Base-by-base conservation (phyloP, 1,140 invertebrate species). In the Colletes latitarsis region DNA sequence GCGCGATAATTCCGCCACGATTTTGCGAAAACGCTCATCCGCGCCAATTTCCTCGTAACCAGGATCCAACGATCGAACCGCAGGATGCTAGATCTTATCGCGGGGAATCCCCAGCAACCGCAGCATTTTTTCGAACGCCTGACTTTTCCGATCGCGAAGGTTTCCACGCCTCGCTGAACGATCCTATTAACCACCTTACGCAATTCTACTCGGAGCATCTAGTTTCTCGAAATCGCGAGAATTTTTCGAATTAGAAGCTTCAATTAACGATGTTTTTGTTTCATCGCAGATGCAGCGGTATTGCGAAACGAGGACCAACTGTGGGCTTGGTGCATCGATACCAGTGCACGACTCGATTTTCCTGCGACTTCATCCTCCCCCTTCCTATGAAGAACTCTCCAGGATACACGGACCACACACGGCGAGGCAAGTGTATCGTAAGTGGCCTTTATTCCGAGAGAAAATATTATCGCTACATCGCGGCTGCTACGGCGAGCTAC, bases 391-490 rank as follows among this genome's bases (percentile, higher is more conserved):
- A 63, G 39, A 49, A 30, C 43, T 63, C 21, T 19, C 12, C 52
- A 30, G 46, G 57, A 62, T 30, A 19, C 30, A 30, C 52, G 69
- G 79, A 81, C 86, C 82, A 85, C 86, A 88, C 86, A 82, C 81
- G 80, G 57, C 69, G 69, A 60, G 60, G 73, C 84, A 83, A 88
- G 86, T 88, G 86, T 73, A 71, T 82, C 86, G 86, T 79, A 88
- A 88, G 86, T 88, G 82, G 87, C 86, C 78, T 86, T 82, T 88
- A 88, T 88, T 88, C 88, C 86, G 68, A 88, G 82, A 88, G 87
- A 88, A 88, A 88, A 88, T 88, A 88, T 88, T 88, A 88, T 88
- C 86, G 78, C 77, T 84, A 80, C 83, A 83, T 79, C 72, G 19
- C 70, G 55, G n/a, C 70, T 58, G n/a, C 53, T 21, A 12, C 12